These are phyloP conservation scores for Parasteatoda lunata DNA, from an alignment of 2,888 invertebrate species.

Conservation along the genomic window DNA sequence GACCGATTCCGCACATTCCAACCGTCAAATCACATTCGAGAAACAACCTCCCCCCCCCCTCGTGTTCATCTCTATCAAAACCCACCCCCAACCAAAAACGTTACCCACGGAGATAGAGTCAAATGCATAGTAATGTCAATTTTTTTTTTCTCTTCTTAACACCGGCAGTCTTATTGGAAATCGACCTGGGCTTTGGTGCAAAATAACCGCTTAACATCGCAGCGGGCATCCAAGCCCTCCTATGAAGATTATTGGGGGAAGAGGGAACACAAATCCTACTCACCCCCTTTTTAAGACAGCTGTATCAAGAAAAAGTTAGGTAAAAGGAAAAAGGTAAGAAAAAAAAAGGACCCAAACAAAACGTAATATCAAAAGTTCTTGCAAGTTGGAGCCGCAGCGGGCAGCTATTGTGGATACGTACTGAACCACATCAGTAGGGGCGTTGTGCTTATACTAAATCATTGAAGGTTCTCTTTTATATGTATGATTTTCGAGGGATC, in stretches of 20 bases:
- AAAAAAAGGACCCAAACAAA: conserved; percentile 33
- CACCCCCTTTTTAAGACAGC: conserved; percentile 46
- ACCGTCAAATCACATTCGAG: conserved; percentile 18
- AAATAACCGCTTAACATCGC: conserved; percentile 62
- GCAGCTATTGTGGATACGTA: conserved; percentile 47
- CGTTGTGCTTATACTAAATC: conserved; percentile 64
- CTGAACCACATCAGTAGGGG: conserved; percentile 56
- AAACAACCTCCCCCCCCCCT: conserved; percentile 13
- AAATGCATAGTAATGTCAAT: conserved; percentile 30
- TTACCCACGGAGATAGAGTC: conserved; percentile 5
- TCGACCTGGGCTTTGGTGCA: conserved; percentile 43
- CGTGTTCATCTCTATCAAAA: conserved; percentile 17
- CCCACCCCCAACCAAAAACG: neutral
- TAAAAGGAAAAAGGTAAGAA: conserved; percentile 8
- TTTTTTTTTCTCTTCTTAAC: conserved; percentile 37
- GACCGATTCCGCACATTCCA: conserved; percentile 18
- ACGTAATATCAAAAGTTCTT: conserved; percentile 42
- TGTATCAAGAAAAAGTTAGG: conserved; percentile 48
- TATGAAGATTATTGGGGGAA: conserved; percentile 26
- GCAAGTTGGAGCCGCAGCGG: conserved; percentile 31
- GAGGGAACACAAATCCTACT: neutral
- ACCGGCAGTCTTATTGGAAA: conserved; percentile 32
- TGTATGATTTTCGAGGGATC: conserved; percentile 34
- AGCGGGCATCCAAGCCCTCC: conserved; percentile 43
- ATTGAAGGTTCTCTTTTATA: conserved; percentile 36